Conservation (phyloP, 2,113 vertebrate genomes). For the Atlantisia rogersi region DNA sequence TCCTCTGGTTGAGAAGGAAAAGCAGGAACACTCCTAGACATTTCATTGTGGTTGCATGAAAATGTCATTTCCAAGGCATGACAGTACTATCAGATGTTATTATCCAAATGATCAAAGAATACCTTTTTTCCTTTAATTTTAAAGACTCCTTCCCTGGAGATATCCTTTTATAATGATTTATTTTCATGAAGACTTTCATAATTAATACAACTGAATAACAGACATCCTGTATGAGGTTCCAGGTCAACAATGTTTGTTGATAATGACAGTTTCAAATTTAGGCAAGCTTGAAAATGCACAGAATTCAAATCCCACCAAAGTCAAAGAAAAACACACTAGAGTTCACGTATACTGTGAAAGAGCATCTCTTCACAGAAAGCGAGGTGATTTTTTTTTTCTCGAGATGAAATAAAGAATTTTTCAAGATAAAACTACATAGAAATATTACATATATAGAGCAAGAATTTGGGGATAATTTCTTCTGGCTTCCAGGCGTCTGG, state of each 20-base stretch:
- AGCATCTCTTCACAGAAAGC: neutral
- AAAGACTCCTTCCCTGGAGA: neutral
- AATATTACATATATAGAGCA: neutral
- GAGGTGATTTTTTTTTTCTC: neutral
- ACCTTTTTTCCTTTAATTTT: neutral
- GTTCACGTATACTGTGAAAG: neutral
- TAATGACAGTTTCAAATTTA: neutral
- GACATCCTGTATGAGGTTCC: neutral
- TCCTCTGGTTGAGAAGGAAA: neutral
- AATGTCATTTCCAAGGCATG: neutral
- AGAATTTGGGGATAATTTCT: neutral
- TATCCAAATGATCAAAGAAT: neutral
- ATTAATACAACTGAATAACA: neutral
- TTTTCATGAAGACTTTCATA: slow-evolving; percentile 13
- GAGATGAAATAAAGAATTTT: neutral
- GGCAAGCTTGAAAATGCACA: neutral
- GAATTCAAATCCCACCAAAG: neutral
- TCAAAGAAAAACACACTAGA: neutral
- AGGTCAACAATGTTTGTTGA: neutral
- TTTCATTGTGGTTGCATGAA: neutral
- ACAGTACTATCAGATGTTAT: neutral
- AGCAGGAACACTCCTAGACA: neutral
- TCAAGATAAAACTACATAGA: neutral
- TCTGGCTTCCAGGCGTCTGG: neutral
- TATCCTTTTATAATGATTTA: neutral